Evolutionary conservation across 2,888 invertebrate species (phyloP).

Genomic region (Epinotia nisella): DNA sequence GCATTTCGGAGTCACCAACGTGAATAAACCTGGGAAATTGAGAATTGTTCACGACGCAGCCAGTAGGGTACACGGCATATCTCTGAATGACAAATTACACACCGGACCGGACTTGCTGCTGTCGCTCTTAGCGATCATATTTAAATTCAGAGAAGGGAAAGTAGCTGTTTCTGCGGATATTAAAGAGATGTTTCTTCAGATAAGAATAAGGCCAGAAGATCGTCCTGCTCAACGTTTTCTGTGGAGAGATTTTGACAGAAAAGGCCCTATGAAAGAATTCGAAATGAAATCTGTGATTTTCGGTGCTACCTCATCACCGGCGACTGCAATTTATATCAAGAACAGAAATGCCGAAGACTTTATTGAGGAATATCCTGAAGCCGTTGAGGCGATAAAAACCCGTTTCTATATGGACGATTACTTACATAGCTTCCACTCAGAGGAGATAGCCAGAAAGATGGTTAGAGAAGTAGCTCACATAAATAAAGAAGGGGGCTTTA

Average conservation of each 20-base stretch:
- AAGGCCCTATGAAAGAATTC: neutral
- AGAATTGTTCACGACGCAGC: no score
- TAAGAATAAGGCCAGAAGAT: conserved; percentile 25
- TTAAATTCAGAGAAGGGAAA: conserved; percentile 13
- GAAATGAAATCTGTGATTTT: conserved; percentile 17
- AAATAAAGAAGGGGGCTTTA: no score
- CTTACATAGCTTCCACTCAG: no score
- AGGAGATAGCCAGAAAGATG: no score
- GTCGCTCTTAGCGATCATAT: no score
- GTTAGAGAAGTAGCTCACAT: no score
- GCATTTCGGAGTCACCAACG: no score
- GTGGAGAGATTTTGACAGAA: conserved; percentile 10
- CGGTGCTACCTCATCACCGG: conserved; percentile 14
- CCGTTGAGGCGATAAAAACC: neutral
- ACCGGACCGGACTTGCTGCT: no score
- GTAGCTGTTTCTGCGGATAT: conserved; percentile 35
- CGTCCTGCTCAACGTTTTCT: conserved; percentile 26
- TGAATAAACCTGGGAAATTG: no score
- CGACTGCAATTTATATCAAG: conserved; percentile 6
- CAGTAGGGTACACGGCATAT: no score
- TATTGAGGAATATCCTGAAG: neutral
- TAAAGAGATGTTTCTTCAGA: conserved; percentile 42
- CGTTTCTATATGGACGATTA: no score
- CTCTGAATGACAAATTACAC: no score
- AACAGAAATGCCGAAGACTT: conserved; percentile 14